A percentile compares a stretch with the other conserved stretches of the same genome.
Conservation (phyloP, 1,140 invertebrate species). For the Cryptotermes secundus region DNA sequence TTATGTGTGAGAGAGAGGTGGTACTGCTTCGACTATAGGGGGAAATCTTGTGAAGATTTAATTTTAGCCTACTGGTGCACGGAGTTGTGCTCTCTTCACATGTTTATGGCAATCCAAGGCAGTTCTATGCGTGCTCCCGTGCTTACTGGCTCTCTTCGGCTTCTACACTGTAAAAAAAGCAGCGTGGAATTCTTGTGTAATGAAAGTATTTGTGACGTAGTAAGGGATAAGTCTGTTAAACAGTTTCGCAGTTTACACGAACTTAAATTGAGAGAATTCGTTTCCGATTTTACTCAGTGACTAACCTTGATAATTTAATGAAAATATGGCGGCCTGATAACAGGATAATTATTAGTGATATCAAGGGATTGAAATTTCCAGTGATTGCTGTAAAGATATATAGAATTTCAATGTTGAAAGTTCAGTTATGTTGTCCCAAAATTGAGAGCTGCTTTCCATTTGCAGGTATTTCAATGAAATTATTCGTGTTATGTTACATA, state of each 20-base stretch:
- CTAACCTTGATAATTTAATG: too few relatives aligned
- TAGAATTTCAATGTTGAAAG: neutral
- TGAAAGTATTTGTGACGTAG: conserved; percentile 6
- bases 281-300: neutral
- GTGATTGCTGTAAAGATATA: too few relatives aligned
- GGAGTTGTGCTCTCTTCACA: too few relatives aligned
- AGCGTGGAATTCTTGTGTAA: neutral
- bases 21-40: neutral
- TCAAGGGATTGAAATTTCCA: neutral
- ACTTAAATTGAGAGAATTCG: neutral
- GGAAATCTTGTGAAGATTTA: conserved; percentile 22
- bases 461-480: neutral
- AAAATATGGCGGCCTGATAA: neutral
- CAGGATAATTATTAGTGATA: neutral
- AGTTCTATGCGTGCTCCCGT: neutral
- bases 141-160: neutral
- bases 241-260: neutral
- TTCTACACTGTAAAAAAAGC: neutral
- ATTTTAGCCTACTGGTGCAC: conserved; percentile 7
- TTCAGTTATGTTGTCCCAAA: conserved; percentile 1
- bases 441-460: neutral
- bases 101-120: neutral
- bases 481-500: neutral
- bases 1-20: neutral
- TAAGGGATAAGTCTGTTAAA: neutral